These are phyloP conservation scores for Drosophila pachea DNA, from an alignment of 1,140 invertebrate genomes.

Conservation along the genomic window DNA sequence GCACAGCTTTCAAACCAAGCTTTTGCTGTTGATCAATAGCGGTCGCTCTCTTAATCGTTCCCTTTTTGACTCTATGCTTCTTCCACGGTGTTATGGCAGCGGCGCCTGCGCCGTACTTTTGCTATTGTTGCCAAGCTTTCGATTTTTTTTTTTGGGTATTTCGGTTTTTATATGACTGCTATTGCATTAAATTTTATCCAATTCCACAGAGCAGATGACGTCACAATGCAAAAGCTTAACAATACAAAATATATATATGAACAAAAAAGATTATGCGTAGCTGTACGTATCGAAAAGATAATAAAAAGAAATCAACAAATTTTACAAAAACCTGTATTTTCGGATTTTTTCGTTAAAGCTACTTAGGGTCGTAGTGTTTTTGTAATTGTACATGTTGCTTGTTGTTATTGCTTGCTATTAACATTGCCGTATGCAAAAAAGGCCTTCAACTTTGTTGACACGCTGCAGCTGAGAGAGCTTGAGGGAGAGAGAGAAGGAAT, in stretches of 20 bases:
- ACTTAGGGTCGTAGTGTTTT: conserved; percentile 28
- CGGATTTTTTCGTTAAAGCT: conserved; percentile 15
- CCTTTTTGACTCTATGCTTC: not conserved
- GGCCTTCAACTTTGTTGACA: conserved; percentile 61
- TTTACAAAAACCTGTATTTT: conserved; percentile 41
- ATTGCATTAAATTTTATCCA: conserved; percentile 15
- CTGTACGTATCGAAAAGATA: conserved; percentile 34
- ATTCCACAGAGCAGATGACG: conserved; percentile 6
- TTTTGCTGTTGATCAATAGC: conserved; percentile 14
- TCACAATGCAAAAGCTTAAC: conserved; percentile 13
- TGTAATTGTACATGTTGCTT: conserved; percentile 14
- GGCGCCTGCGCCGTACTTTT: conserved; percentile 21
- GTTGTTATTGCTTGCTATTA: conserved; percentile 34
- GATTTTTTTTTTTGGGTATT: conserved; percentile 24
- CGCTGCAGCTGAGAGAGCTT: conserved; percentile 16
- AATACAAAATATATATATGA: conserved; percentile 1
- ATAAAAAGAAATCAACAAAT: conserved; percentile 42
- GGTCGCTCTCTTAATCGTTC: not conserved
- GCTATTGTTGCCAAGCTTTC: conserved; percentile 24
- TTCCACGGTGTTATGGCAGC: conserved; percentile 1
- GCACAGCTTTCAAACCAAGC: conserved; percentile 25
- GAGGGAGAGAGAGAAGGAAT: conserved; percentile 8
- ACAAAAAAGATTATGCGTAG: not conserved
- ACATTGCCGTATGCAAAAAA: conserved; percentile 61
- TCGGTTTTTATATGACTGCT: not conserved